Evolutionary conservation across 2,888 invertebrate species (phyloP).

Genomic region (Hofmannophila pseudospretella): DNA sequence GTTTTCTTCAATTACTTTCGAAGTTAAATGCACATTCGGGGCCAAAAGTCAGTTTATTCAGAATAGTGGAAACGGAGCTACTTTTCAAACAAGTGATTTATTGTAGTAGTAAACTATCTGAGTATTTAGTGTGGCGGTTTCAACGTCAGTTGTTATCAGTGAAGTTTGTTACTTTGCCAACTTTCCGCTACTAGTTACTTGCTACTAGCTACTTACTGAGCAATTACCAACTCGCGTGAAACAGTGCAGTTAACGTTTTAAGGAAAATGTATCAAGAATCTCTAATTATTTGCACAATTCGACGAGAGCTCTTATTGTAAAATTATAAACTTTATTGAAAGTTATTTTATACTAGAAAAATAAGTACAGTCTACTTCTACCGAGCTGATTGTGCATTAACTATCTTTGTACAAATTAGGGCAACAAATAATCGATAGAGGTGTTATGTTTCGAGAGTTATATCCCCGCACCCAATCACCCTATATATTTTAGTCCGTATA

Average conservation of each 20-base stretch:
- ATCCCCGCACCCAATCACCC: no score
- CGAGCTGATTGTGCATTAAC: no score
- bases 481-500: no score
- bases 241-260: slow-evolving; percentile 16
- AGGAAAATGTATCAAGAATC: slow-evolving; percentile 1
- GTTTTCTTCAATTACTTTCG: no score
- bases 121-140: slow-evolving; percentile 54
- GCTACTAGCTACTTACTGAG: slow-evolving; percentile 30
- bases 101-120: slow-evolving; percentile 55
- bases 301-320: no score
- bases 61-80: slow-evolving; percentile 27
- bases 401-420: no score
- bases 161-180: slow-evolving; percentile 35
- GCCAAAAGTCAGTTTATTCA: not conserved
- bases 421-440: no score
- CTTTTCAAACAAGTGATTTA: slow-evolving; percentile 53
- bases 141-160: slow-evolving; percentile 50
- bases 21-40: no score
- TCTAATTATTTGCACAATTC: not conserved
- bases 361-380: no score
- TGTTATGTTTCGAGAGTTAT: no score
- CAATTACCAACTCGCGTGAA: slow-evolving; percentile 31
- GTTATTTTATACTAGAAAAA: no score
- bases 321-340: no score
- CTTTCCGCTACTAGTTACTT: slow-evolving; percentile 23